These are phyloP conservation scores for Drosophila azteca DNA, from an alignment of 1,140 invertebrate genomes.

Conservation along the genomic window DNA sequence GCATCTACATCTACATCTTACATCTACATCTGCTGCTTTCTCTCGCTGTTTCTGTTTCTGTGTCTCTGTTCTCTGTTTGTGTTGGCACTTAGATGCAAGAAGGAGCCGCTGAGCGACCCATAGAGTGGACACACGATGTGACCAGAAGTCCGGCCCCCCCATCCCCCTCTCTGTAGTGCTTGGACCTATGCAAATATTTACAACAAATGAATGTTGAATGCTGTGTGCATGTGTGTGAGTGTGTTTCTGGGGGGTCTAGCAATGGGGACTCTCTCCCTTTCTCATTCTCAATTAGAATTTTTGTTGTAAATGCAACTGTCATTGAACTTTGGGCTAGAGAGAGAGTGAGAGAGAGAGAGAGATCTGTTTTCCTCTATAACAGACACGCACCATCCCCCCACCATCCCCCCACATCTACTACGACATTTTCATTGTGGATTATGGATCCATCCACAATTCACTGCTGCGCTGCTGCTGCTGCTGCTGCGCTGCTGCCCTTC, in stretches of 20 bases:
- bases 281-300: conserved; percentile 59
- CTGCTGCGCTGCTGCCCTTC: no score
- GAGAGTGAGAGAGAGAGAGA: conserved; percentile 3
- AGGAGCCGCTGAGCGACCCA: conserved; percentile 3
- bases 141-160: no score
- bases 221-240: conserved; percentile 4
- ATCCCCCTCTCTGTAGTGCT: no score
- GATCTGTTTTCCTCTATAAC: no score
- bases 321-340: conserved; percentile 64
- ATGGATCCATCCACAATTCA: no score
- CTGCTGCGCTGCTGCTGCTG: no score
- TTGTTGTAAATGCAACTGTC: conserved; percentile 56
- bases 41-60: no score
- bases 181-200: conserved; percentile 70
- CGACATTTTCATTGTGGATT: no score
- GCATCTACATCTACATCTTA: background rate
- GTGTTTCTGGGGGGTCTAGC: background rate
- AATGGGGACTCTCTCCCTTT: background rate
- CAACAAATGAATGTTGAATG: conserved; percentile 44
- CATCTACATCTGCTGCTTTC: background rate
- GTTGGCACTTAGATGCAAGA: conserved; percentile 38
- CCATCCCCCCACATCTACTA: no score
- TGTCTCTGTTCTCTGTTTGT: conserved; percentile 11
- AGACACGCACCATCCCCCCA: no score
- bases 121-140: no score